Percentiles rank a stretch among this genome's conserved stretches.
Conservation (phyloP, 2,113 vertebrate genomes). For the Hydrolagus affinis region DNA sequence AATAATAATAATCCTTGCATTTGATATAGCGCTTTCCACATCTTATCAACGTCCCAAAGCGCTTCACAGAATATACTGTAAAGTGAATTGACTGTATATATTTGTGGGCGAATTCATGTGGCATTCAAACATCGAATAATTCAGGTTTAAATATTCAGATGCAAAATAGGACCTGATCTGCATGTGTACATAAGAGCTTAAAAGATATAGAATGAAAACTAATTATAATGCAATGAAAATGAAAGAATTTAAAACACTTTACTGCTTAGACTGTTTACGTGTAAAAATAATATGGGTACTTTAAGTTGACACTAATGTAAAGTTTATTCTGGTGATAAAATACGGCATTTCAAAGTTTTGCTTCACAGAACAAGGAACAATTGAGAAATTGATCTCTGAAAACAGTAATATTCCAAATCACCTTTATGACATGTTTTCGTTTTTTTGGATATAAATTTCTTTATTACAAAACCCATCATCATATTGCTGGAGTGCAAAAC, state of each 20-base stretch:
- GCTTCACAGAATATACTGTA: too few species aligned
- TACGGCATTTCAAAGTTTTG: neutral
- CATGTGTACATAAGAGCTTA: neutral
- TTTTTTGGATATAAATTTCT: neutral
- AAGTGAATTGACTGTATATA: too few species aligned
- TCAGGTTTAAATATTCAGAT: neutral
- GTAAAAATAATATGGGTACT: neutral
- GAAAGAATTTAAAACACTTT: neutral
- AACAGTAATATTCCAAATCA: slow-evolving; percentile 7
- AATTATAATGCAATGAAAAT: neutral
- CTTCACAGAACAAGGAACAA: neutral
- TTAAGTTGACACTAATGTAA: neutral
- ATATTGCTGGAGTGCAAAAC: neutral
- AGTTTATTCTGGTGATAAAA: neutral
- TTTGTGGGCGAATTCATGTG: too few species aligned
- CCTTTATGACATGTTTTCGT: neutral
- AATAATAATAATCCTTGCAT: too few species aligned
- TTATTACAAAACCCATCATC: slow-evolving; percentile 14
- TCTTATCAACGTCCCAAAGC: too few species aligned
- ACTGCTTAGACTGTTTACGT: neutral
- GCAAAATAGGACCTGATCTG: neutral
- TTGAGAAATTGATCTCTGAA: neutral
- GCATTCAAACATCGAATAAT: neutral
- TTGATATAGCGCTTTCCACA: too few species aligned
- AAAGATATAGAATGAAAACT: neutral